Conservation (phyloP, 2,797 vertebrate genomes). For the Pristis pectinata region DNA sequence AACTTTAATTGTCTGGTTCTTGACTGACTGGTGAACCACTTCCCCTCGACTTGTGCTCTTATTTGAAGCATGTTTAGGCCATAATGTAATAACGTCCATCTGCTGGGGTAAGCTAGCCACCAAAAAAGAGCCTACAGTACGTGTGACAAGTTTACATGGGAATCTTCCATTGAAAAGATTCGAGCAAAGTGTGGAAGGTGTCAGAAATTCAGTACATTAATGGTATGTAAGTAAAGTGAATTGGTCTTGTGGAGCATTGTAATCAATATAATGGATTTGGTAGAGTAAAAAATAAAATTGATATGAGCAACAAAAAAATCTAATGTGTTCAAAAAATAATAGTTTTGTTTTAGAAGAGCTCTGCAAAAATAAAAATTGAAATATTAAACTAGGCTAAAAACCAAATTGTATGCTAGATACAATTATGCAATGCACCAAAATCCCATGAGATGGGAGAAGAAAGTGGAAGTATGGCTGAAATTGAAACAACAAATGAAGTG, state of each 20-base stretch:
- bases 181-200: neutral
- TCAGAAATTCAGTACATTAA: neutral
- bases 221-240: neutral
- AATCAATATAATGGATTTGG: neutral
- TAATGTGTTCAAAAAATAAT: neutral
- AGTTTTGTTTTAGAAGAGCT: neutral
- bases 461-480: neutral
- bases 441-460: neutral
- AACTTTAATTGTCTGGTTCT: too few relatives aligned
- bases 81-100: neutral
- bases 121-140: neutral
- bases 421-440: too few relatives aligned
- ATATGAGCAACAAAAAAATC: neutral
- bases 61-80: too few relatives aligned
- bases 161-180: neutral
- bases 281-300: neutral
- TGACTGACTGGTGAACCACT: neutral
- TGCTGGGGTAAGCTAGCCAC: neutral
- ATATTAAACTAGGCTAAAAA: too few relatives aligned
- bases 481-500: neutral
- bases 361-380: neutral
- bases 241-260: neutral
- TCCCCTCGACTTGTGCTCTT: neutral
- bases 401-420: too few relatives aligned
- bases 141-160: neutral